phyloP scores from a whole-genome alignment of 2,113 vertebrate species.

The Vulpes vulpes region DNA sequence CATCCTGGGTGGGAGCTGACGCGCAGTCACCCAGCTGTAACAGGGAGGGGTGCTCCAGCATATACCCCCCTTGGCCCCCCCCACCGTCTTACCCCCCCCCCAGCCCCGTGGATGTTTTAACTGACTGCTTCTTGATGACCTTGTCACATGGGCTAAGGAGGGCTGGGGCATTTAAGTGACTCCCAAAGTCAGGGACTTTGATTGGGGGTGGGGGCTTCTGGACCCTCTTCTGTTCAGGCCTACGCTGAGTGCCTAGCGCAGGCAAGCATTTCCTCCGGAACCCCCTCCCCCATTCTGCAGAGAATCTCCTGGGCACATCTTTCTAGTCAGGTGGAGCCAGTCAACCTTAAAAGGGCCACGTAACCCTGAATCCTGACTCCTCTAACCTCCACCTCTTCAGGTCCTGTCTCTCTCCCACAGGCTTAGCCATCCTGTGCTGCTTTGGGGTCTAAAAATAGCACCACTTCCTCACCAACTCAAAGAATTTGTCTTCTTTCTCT shows the following conservation, averaged over 20 bases:
- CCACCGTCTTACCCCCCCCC: background rate
- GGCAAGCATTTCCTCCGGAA: background rate
- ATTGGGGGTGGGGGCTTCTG: background rate
- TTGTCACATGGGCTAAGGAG: slow-evolving; percentile 49
- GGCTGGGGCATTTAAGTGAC: background rate
- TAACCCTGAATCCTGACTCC: slow-evolving; percentile 39
- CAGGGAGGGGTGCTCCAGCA: background rate
- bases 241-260: no score
- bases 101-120: background rate
- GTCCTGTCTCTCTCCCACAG: slow-evolving; percentile 44
- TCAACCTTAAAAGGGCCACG: slow-evolving; percentile 44
- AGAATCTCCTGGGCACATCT: slow-evolving; percentile 43
- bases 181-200: background rate
- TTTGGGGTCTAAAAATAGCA: slow-evolving; percentile 80
- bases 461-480: slow-evolving; percentile 67
- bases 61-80: no score
- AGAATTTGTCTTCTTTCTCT: slow-evolving; percentile 71
- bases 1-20: background rate
- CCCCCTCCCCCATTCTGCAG: background rate
- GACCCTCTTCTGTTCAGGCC: background rate
- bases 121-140: slow-evolving; percentile 66
- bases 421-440: slow-evolving; percentile 70
- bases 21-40: background rate
- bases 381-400: slow-evolving; percentile 43
- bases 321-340: slow-evolving; percentile 43